Evolutionary conservation across 2,113 vertebrate genomes (phyloP).

Genomic region (Campylomormyrus numenius): DNA sequence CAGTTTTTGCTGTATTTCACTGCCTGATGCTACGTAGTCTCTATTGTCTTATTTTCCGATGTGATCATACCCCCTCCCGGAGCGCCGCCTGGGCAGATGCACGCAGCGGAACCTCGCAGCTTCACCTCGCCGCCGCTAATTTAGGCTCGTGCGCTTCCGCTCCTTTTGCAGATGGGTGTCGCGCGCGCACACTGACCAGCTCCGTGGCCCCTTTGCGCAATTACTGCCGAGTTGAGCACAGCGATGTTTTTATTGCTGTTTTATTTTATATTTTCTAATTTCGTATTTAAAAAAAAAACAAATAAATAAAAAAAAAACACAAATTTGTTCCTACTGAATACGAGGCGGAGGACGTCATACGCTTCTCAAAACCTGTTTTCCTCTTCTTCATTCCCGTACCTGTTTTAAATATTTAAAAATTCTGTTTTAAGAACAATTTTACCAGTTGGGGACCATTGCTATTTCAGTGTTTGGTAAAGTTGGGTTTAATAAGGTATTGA

Average conservation of each 20-base stretch:
- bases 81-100: not conserved
- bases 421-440: not conserved
- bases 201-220: not conserved
- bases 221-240: not conserved
- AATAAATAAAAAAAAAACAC: not conserved
- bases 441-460: not conserved
- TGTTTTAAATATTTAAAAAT: not conserved
- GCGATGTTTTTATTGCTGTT: not conserved
- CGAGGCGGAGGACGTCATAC: not conserved
- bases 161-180: not conserved
- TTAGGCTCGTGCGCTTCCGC: conserved; percentile 7
- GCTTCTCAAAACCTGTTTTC: not conserved
- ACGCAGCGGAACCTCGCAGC: not conserved
- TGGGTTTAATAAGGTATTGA: not conserved
- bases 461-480: not conserved
- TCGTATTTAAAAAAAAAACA: too few species aligned
- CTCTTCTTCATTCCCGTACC: not conserved
- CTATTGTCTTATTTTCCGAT: not conserved
- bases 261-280: not conserved
- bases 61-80: not conserved
- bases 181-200: not conserved
- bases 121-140: not conserved
- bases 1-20: not conserved
- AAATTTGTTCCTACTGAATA: not conserved
- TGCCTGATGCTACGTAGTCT: not conserved